Evolutionary conservation across 2,888 invertebrate species (phyloP), one percentile per base, ranked within the genome.

Genomic region (Empis livida): DNA sequence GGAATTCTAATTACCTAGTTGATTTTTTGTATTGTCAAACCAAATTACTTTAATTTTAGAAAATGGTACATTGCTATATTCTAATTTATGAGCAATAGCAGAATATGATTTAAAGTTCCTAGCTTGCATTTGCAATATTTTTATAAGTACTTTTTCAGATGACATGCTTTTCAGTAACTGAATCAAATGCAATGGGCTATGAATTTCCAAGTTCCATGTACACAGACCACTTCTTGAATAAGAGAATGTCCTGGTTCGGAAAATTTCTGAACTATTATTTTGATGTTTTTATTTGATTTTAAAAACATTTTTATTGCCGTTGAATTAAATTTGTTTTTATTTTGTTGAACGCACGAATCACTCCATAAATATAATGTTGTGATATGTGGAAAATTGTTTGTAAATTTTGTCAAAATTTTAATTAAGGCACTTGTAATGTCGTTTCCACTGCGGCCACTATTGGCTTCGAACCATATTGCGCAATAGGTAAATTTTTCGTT

Each of bases 1-100:
- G 13, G 35, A n/a, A 35, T n/a, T 35, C 5, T n/a, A 35, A n/a
- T 35, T 35, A 11, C n/a, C n/a, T 35, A 13, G 35, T n/a, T n/a
- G 35, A 35, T n/a, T n/a, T 3, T 35, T 35, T 35, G 35, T 27
- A 27, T 27, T 27, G 55, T 71, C 60, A 71, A 71, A 35, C 48
- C 43, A 55, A 23, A 38, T 38, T 16, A 16, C 10, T 38, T 38
- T 38, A 15, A 16, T 38, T 38, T 38, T 38, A n/a, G 16, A 38
- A 38, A 38, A 38, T 35, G 16, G 38, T 10, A 38, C 38, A 3
- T 15, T 14, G 10, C 16, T 38, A 38, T 15, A 38, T 15, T 38
- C 16, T 16, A 38, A 38, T 15, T 14, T 16, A 10, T 38, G 6
- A n/a, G 38, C 38, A 15, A 38, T 16, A 8, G 14, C 16, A 15